Conservation (phyloP, 2,797 vertebrate genomes). For the Dermochelys coriacea region DNA sequence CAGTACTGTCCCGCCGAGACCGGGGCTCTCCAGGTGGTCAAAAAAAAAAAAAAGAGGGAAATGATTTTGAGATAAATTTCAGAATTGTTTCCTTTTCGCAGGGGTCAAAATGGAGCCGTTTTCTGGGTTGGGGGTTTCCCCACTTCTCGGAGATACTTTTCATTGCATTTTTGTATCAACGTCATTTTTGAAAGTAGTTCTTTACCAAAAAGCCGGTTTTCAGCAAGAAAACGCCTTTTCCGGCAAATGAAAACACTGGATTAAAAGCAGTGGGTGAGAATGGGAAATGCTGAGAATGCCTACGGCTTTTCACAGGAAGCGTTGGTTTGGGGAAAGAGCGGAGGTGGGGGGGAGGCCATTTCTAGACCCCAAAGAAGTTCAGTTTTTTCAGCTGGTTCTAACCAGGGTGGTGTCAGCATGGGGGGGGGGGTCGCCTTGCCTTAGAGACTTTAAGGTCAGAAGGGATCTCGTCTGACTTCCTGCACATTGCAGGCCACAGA, state of each 20-base stretch:
- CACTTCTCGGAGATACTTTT: background rate
- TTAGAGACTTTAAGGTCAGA: background rate
- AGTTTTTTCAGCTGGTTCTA: background rate
- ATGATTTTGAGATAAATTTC: background rate
- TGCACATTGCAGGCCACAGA: background rate
- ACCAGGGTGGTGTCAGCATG: background rate
- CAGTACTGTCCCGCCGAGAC: background rate
- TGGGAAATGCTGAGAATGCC: background rate
- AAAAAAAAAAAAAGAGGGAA: background rate
- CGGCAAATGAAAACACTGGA: background rate
- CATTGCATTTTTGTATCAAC: background rate
- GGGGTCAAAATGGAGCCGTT: background rate
- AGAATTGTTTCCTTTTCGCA: background rate
- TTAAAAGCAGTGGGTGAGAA: background rate
- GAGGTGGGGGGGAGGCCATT: accelerated
- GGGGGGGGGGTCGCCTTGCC: accelerated
- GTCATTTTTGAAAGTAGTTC: background rate
- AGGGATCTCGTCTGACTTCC: background rate
- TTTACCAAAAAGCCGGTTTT: background rate
- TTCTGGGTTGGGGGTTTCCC: background rate
- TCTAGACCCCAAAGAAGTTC: background rate
- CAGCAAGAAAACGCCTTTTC: background rate
- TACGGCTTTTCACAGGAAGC: background rate
- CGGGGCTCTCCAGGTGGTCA: background rate
- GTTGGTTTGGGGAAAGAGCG: background rate